A percentile compares a stretch with the other conserved stretches of the same genome.
Evolutionary conservation across 2,888 invertebrate genomes (phyloP).

Genomic region (Erynnis tages): DNA sequence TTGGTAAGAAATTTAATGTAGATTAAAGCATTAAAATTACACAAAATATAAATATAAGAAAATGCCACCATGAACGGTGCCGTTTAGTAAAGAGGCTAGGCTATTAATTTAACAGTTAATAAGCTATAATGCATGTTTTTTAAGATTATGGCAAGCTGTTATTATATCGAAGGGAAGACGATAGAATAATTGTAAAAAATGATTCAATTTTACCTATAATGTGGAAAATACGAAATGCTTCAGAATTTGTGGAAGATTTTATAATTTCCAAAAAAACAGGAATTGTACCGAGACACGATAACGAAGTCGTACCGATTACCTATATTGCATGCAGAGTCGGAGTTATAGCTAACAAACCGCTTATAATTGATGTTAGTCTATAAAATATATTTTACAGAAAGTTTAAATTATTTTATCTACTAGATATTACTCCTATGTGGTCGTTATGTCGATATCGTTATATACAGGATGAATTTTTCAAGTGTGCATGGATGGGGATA

Average conservation of each 20-base stretch:
- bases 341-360: conserved; percentile 55
- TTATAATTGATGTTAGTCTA: conserved; percentile 69
- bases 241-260: conserved; percentile 68
- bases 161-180: conserved; percentile 71
- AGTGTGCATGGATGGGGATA: too few relatives aligned
- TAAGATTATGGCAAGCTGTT: conserved; percentile 79
- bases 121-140: conserved; percentile 24
- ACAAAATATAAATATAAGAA: too few relatives aligned
- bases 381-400: too few relatives aligned
- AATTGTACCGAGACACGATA: conserved; percentile 63
- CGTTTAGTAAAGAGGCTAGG: too few relatives aligned
- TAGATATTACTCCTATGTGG: too few relatives aligned
- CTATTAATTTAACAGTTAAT: too few relatives aligned
- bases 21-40: background rate
- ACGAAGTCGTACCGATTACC: conserved; percentile 70
- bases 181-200: conserved; percentile 77
- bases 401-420: too few relatives aligned
- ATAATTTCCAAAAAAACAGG: conserved; percentile 68
- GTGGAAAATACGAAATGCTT: conserved; percentile 75
- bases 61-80: too few relatives aligned
- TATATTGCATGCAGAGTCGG: conserved; percentile 73
- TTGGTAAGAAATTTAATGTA: conserved; percentile 57
- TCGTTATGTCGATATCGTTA: too few relatives aligned
- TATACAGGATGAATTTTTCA: too few relatives aligned
- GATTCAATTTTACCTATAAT: conserved; percentile 77